Percentiles rank a stretch among this genome's conserved stretches.
These are phyloP conservation scores for Mystacides longicornis DNA, from an alignment of 2,888 invertebrate species.

Conservation along the genomic window DNA sequence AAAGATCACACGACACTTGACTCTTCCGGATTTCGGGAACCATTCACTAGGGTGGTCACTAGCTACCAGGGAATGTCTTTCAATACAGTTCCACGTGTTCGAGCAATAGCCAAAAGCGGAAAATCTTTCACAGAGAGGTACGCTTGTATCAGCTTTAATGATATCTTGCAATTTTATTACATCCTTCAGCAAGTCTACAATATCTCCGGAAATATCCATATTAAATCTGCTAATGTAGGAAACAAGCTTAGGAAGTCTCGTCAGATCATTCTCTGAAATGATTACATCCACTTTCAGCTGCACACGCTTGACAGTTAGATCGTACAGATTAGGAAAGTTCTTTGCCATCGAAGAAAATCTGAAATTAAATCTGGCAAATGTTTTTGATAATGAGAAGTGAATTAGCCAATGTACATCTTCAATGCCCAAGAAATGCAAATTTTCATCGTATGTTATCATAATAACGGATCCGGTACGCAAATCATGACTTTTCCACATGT, in stretches of 20 bases:
- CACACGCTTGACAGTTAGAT: slow-evolving; percentile 29
- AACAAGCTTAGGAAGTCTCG: slow-evolving; percentile 54
- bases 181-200: slow-evolving; percentile 34
- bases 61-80: slow-evolving; percentile 55
- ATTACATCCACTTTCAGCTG: slow-evolving; percentile 46
- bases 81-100: slow-evolving; percentile 46
- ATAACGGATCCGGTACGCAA: slow-evolving; percentile 42
- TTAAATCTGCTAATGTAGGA: slow-evolving; percentile 50
- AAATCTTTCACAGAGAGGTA: slow-evolving; percentile 52
- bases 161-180: slow-evolving; percentile 39
- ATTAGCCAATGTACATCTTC: slow-evolving; percentile 59
- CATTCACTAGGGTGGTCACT: slow-evolving; percentile 46
- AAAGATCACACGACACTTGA: slow-evolving; percentile 51
- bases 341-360: slow-evolving; percentile 61
- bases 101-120: slow-evolving; percentile 60
- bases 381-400: slow-evolving; percentile 61
- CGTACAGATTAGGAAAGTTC: slow-evolving; percentile 45
- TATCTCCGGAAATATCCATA: slow-evolving; percentile 34
- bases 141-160: slow-evolving; percentile 36
- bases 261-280: slow-evolving; percentile 50
- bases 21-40: slow-evolving; percentile 47
- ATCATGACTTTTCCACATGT: slow-evolving; percentile 37
- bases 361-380: slow-evolving; percentile 60
- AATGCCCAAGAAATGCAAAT: slow-evolving; percentile 54
- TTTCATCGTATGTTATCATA: slow-evolving; percentile 62